phyloP scores from a whole-genome alignment of 2,797 vertebrate species.

The Tapera naevia region DNA sequence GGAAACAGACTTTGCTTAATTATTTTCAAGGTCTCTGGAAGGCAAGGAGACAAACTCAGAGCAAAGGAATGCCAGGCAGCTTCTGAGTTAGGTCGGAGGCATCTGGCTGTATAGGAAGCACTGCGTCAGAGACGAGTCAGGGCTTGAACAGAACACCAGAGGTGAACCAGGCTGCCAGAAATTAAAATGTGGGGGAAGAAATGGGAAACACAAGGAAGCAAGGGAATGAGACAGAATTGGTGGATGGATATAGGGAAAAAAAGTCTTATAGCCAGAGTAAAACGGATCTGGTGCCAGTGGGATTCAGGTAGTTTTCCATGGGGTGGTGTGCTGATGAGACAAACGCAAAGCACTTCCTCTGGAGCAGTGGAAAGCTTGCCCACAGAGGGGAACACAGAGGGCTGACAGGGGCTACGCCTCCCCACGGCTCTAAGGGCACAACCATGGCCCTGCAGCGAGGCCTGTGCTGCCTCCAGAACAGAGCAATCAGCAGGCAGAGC shows the following conservation, averaged over 20 bases:
- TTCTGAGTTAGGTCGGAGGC: background rate
- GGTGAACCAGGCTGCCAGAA: background rate
- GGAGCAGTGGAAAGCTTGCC: fast-evolving
- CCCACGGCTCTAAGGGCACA: background rate
- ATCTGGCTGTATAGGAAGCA: background rate
- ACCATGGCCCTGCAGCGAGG: fast-evolving
- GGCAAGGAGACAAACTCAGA: background rate
- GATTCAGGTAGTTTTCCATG: background rate
- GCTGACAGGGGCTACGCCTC: background rate
- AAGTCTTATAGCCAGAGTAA: background rate
- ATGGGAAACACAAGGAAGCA: background rate
- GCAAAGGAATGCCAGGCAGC: background rate
- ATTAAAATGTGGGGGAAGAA: background rate
- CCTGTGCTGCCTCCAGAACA: background rate
- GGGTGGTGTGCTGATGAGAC: background rate
- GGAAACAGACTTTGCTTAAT: slow-evolving; percentile 22
- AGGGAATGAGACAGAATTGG: fast-evolving
- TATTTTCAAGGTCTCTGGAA: slow-evolving; percentile 18
- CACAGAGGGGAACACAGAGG: background rate
- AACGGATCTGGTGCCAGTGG: background rate
- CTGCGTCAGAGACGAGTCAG: background rate
- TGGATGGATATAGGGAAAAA: fast-evolving
- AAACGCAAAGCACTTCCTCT: background rate
- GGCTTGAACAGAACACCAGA: background rate
- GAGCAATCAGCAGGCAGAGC: background rate